Conservation (phyloP, 2,888 invertebrate genomes). For the Trachelus iudaicus region DNA sequence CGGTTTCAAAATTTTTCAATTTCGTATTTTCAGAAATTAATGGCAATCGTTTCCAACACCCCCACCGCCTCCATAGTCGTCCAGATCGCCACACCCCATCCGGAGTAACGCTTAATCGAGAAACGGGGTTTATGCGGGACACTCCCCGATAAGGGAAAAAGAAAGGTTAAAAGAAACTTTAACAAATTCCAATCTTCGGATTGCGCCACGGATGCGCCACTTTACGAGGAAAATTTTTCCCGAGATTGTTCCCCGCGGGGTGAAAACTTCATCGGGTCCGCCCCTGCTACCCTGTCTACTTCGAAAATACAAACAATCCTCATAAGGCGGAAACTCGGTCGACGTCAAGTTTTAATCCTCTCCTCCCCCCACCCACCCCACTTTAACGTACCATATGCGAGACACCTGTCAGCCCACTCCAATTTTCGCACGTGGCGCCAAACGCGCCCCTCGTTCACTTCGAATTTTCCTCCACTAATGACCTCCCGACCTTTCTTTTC, state of each 20-base stretch:
- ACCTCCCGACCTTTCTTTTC: background rate
- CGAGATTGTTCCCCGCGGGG: background rate
- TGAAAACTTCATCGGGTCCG: background rate
- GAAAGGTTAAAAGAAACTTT: background rate
- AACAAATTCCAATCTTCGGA: constrained; percentile 1
- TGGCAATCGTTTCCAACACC: background rate
- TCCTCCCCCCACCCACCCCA: too few relatives aligned
- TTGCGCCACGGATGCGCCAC: background rate
- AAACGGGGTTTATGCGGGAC: background rate
- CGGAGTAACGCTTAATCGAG: background rate
- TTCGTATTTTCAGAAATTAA: background rate
- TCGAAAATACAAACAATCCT: constrained; percentile 10
- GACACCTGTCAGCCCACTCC: background rate
- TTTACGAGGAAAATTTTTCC: background rate
- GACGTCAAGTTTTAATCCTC: background rate
- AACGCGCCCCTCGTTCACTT: background rate
- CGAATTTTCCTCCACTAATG: background rate
- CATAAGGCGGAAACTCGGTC: constrained; percentile 6
- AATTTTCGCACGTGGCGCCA: background rate
- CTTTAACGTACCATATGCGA: background rate
- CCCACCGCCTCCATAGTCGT: background rate
- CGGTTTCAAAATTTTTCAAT: background rate
- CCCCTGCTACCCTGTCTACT: background rate
- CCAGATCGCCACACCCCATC: too few relatives aligned
- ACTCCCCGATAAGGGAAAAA: background rate